Evolutionary conservation across 1,140 invertebrate genomes (phyloP).

Genomic region (Drosophila repletoides): DNA sequence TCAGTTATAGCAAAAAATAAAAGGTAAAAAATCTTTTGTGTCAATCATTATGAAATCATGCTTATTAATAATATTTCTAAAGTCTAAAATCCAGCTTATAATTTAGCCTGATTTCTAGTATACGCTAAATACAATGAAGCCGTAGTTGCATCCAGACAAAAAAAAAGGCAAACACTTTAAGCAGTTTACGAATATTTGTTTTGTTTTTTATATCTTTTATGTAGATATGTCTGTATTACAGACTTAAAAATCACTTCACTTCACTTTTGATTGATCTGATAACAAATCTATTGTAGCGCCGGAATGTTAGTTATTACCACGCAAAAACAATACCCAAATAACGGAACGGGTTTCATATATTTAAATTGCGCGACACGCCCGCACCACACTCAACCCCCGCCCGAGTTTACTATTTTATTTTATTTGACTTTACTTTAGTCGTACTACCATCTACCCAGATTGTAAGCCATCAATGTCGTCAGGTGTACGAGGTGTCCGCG

Average conservation of each 20-base stretch:
- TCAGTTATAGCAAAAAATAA: too few relatives aligned
- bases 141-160: neutral
- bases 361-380: conserved; percentile 26
- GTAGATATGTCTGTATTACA: neutral
- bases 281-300: conserved; percentile 18
- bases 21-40: too few relatives aligned
- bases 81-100: too few relatives aligned
- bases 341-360: conserved; percentile 32
- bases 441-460: conserved; percentile 28
- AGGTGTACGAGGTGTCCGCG: conserved; percentile 37
- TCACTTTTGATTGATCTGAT: conserved; percentile 40
- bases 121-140: conserved; percentile 5
- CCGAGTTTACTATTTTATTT: conserved; percentile 22
- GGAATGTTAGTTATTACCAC: conserved; percentile 39
- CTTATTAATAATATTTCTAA: too few relatives aligned
- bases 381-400: conserved; percentile 11
- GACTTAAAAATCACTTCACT: conserved; percentile 34
- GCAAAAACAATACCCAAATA: conserved; percentile 19
- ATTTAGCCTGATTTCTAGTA: neutral
- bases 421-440: too few relatives aligned
- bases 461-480: conserved; percentile 42
- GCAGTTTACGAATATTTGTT: too few relatives aligned
- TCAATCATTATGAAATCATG: too few relatives aligned
- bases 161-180: neutral
- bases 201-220: too few relatives aligned